A percentile compares a stretch with the other conserved stretches of the same genome.
Conservation (phyloP, 2,797 vertebrate genomes). For the Arnoldichthys spilopterus region DNA sequence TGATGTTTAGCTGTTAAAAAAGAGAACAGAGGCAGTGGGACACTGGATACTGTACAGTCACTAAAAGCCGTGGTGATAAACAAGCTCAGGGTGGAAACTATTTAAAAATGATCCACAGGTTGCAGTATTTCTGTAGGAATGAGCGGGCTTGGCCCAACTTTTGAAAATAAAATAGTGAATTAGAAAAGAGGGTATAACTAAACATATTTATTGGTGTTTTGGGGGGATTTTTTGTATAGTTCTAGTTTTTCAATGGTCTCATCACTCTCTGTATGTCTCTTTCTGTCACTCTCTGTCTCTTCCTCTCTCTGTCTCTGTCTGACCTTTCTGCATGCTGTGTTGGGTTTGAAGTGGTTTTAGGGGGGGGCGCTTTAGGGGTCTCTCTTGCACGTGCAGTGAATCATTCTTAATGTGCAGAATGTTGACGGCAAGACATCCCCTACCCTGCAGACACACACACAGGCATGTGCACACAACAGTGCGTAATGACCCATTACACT, state of each 20-base stretch:
- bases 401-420: constrained; percentile 56
- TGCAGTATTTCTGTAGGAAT: no score
- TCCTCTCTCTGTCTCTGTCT: not conserved
- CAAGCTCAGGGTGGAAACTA: no score
- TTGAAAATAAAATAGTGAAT: no score
- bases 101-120: no score
- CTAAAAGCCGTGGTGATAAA: no score
- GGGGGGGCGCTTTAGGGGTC: constrained; percentile 44
- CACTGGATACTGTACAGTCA: no score
- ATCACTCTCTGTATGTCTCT: not conserved
- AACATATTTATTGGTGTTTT: no score
- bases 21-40: no score
- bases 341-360: constrained; percentile 30
- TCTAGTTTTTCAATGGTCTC: not conserved
- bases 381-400: constrained; percentile 60
- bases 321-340: constrained; percentile 47
- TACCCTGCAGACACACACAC: constrained; percentile 46
- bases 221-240: no score
- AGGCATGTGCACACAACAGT: constrained; percentile 7
- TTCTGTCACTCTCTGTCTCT: not conserved
- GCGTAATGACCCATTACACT: constrained; percentile 12
- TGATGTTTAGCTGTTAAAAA: no score
- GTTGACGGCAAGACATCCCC: constrained; percentile 43
- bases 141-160: no score
- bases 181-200: not conserved